phyloP scores from a whole-genome alignment of 2,113 vertebrate genomes.

The Gorsachius goisagi region DNA sequence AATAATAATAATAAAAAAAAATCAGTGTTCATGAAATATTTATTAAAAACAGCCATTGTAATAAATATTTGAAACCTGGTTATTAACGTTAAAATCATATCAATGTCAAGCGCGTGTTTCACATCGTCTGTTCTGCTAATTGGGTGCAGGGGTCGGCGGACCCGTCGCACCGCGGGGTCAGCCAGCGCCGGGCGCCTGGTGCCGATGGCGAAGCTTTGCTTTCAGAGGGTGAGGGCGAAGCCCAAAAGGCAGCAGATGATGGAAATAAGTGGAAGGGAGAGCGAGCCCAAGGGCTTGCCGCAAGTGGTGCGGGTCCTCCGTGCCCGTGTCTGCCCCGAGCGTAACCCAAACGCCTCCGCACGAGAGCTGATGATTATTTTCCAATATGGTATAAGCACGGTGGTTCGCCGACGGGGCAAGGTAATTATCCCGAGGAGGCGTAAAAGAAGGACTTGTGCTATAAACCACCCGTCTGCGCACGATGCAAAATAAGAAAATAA shows the following conservation, averaged over 20 bases:
- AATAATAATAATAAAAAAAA: neutral
- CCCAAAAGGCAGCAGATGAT: neutral
- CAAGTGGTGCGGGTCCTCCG: neutral
- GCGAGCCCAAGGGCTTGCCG: neutral
- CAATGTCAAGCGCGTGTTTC: conserved; percentile 41
- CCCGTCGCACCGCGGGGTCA: neutral
- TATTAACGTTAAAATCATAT: conserved; percentile 72
- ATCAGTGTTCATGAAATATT: conserved; percentile 75
- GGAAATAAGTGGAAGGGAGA: neutral
- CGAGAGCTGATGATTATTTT: conserved; percentile 54
- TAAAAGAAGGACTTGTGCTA: neutral
- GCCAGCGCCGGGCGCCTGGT: fast-evolving
- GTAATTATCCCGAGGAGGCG: conserved; percentile 38
- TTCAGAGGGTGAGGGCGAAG: neutral
- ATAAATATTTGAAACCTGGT: conserved; percentile 81
- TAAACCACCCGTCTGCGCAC: neutral
- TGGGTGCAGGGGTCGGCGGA: conserved; percentile 46
- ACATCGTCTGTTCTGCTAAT: conserved; percentile 60
- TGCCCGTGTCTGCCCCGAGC: fast-evolving
- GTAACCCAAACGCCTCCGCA: fast-evolving
- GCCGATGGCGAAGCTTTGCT: neutral
- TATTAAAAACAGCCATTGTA: conserved; percentile 79
- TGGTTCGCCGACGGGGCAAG: neutral
- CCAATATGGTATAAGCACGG: neutral
- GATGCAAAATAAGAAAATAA: conserved; percentile 45